Percentiles rank a stretch among this genome's conserved stretches.
Conservation (phyloP, 2,888 invertebrate species). For the Cephus pygmeus region DNA sequence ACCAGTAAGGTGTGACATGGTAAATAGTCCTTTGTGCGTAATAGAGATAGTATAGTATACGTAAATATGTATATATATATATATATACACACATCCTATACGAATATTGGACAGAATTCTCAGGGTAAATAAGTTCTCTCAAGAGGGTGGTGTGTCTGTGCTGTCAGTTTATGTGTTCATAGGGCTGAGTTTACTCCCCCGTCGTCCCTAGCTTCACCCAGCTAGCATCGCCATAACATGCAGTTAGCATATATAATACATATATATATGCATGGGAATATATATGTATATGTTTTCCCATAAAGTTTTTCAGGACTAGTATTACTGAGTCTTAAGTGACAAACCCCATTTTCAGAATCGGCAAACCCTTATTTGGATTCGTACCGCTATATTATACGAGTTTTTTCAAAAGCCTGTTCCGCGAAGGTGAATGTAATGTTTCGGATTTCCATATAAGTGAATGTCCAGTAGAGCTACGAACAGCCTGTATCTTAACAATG, state of each 20-base stretch:
- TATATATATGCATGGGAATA: not conserved
- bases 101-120: not conserved
- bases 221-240: slow-evolving; percentile 10
- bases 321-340: not conserved
- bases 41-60: slow-evolving; percentile 12
- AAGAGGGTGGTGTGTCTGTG: not conserved
- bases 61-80: not conserved
- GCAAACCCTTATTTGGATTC: not conserved
- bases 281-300: slow-evolving; percentile 18
- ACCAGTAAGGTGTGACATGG: slow-evolving; percentile 23
- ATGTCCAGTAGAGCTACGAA: not conserved
- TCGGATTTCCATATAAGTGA: not conserved
- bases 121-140: not conserved
- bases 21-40: slow-evolving; percentile 25
- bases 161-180: not conserved
- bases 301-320: not conserved
- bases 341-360: not conserved
- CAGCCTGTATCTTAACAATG: not conserved
- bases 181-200: not conserved
- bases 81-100: not conserved
- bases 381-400: not conserved
- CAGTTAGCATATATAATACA: slow-evolving; percentile 24
- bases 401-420: not conserved
- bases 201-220: not conserved
- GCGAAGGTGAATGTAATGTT: not conserved